Conservation (phyloP, 2,888 invertebrate genomes). For the Exocentrus adspersus region DNA sequence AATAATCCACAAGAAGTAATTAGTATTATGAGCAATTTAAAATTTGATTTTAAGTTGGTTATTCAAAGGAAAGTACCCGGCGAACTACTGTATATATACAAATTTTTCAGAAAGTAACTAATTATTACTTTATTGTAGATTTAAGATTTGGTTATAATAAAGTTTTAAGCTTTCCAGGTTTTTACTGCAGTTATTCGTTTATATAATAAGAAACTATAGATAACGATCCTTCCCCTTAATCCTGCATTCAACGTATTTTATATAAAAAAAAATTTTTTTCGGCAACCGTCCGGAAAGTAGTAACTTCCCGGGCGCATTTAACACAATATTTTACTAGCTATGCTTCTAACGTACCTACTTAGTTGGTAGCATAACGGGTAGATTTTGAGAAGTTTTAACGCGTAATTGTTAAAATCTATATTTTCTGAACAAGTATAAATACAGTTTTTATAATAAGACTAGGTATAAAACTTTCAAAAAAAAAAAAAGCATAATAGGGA, state of each 20-base stretch:
- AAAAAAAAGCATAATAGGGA: constrained; percentile 25
- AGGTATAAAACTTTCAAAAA: constrained; percentile 39
- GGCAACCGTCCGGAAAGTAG: no score
- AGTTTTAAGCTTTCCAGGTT: no score
- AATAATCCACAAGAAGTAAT: constrained; percentile 84
- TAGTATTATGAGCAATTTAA: constrained; percentile 67
- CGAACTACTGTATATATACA: constrained; percentile 86
- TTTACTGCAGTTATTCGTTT: no score
- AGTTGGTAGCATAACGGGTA: background rate
- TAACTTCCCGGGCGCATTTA: no score
- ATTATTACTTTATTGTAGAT: background rate
- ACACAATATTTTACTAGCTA: no score
- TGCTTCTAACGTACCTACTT: no score
- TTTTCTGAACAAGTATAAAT: constrained; percentile 44
- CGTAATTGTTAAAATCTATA: constrained; percentile 27
- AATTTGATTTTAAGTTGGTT: constrained; percentile 72
- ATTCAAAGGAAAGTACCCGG: constrained; percentile 83
- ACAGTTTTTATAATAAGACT: constrained; percentile 41
- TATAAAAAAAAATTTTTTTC: no score
- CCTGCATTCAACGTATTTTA: no score
- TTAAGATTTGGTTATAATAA: no score
- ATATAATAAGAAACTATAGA: no score
- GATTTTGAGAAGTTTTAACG: background rate
- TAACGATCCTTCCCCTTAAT: no score
- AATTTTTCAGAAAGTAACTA: constrained; percentile 64